phyloP scores from a whole-genome alignment of 2,797 vertebrate species.

The Liparis tanakae region DNA sequence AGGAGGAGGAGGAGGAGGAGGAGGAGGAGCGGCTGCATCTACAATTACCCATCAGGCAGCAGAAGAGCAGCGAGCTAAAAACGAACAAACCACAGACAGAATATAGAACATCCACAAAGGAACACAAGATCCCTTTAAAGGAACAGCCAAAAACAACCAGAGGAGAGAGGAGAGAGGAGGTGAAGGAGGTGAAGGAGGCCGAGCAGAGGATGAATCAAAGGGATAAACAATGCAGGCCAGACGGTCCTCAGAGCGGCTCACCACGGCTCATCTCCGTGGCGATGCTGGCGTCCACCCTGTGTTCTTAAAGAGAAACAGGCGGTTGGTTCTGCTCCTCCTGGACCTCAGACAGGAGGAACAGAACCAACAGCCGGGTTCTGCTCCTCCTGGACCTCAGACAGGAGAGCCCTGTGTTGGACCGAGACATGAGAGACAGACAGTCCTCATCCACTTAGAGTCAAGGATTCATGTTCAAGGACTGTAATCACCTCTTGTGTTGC shows the following conservation, averaged over 20 bases:
- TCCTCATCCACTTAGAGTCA: constrained; percentile 5
- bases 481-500: constrained; percentile 31
- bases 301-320: too few species aligned
- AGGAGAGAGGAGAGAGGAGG: neutral
- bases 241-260: neutral
- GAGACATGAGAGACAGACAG: constrained; percentile 9
- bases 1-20: constrained; percentile 48
- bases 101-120: constrained; percentile 20
- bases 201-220: neutral
- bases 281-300: too few species aligned
- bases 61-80: constrained; percentile 20
- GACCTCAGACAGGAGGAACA: too few species aligned
- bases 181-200: constrained; percentile 1
- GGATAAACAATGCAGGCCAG: neutral
- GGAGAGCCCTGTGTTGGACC: too few species aligned
- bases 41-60: constrained; percentile 60
- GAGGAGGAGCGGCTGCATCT: constrained; percentile 51
- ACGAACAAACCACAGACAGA: constrained; percentile 23
- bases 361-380: too few species aligned
- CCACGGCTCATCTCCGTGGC: too few species aligned
- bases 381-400: too few species aligned
- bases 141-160: neutral
- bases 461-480: constrained; percentile 15
- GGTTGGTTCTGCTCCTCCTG: too few species aligned
- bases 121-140: neutral